phyloP scores from a whole-genome alignment of 1,140 invertebrate genomes.

The Papilio machaon region DNA sequence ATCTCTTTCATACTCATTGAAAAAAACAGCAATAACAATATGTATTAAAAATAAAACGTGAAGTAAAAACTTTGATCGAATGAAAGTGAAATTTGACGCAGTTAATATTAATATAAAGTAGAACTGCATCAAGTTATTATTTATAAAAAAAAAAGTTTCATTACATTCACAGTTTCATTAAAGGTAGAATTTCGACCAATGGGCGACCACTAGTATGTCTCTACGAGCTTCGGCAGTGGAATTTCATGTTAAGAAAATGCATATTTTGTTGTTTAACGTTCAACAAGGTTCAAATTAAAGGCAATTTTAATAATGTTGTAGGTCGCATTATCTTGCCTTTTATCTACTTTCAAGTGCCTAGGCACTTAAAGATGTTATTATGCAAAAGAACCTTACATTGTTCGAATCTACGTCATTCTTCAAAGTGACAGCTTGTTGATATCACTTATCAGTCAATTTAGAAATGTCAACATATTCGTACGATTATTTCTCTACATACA shows the following conservation, averaged over 20 bases:
- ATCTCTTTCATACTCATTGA: too few species aligned
- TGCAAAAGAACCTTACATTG: conserved; percentile 39
- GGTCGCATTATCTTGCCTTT: conserved; percentile 25
- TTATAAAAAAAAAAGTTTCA: too few species aligned
- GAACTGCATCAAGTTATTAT: too few species aligned
- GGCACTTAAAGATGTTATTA: conserved; percentile 39
- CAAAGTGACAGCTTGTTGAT: conserved; percentile 32
- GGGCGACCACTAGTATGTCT: background rate
- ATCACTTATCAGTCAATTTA: conserved; percentile 40
- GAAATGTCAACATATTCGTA: conserved; percentile 30
- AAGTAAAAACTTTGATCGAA: too few species aligned
- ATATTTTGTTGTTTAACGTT: conserved; percentile 7
- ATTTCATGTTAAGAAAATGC: background rate
- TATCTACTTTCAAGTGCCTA: conserved; percentile 36
- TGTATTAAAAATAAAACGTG: too few species aligned
- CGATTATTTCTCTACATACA: background rate
- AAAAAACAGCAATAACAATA: too few species aligned
- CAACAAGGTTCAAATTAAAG: conserved; percentile 35
- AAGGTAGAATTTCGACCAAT: background rate
- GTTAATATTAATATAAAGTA: too few species aligned
- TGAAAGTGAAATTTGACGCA: too few species aligned
- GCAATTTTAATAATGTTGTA: conserved; percentile 38
- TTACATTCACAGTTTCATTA: too few species aligned
- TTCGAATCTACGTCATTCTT: conserved; percentile 38
- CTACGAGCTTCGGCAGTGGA: background rate